These are phyloP conservation scores for Brachylomia viminalis DNA, from an alignment of 2,888 invertebrate genomes.

Conservation along the genomic window DNA sequence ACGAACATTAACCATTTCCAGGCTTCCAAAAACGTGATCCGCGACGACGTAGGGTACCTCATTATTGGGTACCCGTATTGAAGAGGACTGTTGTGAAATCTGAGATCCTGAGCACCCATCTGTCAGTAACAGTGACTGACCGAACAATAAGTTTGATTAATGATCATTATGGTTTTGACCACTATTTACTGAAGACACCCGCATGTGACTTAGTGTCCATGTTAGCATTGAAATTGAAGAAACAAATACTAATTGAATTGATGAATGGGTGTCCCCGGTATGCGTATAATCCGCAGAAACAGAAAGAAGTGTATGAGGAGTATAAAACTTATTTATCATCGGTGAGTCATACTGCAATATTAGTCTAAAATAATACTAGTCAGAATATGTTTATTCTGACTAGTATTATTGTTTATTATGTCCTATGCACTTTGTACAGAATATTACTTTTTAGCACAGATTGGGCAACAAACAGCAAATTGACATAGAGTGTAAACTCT, in stretches of 20 bases:
- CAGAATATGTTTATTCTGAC: no score
- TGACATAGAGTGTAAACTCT: no score
- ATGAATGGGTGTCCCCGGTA: slow-evolving; percentile 92
- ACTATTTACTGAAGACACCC: slow-evolving; percentile 97
- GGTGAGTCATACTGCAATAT: slow-evolving; percentile 89
- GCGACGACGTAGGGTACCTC: slow-evolving; percentile 92
- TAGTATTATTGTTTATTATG: no score
- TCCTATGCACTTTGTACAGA: background rate
- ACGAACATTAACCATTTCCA: slow-evolving; percentile 58
- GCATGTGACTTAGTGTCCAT: slow-evolving; percentile 97
- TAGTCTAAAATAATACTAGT: background rate
- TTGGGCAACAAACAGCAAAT: background rate
- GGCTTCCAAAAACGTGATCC: slow-evolving; percentile 93
- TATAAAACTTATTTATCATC: slow-evolving; percentile 95
- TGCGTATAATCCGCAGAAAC: slow-evolving; percentile 92
- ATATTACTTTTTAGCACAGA: slow-evolving; percentile 1
- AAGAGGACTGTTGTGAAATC: slow-evolving; percentile 96
- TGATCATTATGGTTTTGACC: slow-evolving; percentile 97
- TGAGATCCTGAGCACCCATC: slow-evolving; percentile 96
- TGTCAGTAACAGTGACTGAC: slow-evolving; percentile 95
- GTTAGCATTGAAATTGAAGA: slow-evolving; percentile 96
- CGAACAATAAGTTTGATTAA: slow-evolving; percentile 96
- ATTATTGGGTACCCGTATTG: slow-evolving; percentile 96
- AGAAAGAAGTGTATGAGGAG: slow-evolving; percentile 93
- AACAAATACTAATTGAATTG: slow-evolving; percentile 94